Conservation (phyloP, 2,113 vertebrate genomes). For the Tragelaphus strepsiceros region DNA sequence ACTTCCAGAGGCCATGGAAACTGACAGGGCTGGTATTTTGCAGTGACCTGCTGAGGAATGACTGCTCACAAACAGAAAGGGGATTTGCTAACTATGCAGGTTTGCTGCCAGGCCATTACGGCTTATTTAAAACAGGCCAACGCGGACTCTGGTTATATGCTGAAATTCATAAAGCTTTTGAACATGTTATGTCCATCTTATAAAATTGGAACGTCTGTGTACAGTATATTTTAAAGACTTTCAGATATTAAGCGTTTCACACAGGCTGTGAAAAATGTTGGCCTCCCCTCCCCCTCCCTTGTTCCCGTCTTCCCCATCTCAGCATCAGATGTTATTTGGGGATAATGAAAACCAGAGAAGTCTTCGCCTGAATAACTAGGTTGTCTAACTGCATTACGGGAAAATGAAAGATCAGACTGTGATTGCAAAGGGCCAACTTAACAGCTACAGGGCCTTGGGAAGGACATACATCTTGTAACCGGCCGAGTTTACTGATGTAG, state of each 20-base stretch:
- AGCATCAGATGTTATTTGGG: constrained; percentile 63
- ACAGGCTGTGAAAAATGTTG: constrained; percentile 72
- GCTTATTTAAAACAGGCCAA: constrained; percentile 78
- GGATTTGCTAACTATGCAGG: constrained; percentile 78
- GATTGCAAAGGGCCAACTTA: constrained; percentile 55
- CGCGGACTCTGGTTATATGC: constrained; percentile 76
- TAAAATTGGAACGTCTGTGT: constrained; percentile 75
- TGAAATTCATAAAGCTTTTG: constrained; percentile 81
- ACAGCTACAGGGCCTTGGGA: constrained; percentile 43
- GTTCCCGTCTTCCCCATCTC: constrained; percentile 46
- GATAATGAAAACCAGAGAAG: constrained; percentile 81
- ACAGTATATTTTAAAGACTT: constrained; percentile 66
- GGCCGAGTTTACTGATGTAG: constrained; percentile 33
- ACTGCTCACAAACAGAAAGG: constrained; percentile 72
- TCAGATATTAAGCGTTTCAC: constrained; percentile 76
- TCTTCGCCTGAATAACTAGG: constrained; percentile 66
- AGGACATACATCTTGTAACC: constrained; percentile 45
- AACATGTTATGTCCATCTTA: constrained; percentile 76
- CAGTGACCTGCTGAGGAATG: constrained; percentile 63
- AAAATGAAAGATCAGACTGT: constrained; percentile 66
- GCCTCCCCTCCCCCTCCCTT: background rate
- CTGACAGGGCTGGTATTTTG: constrained; percentile 26
- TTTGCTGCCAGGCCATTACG: constrained; percentile 68
- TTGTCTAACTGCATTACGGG: constrained; percentile 67
- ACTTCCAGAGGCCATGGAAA: constrained; percentile 1